These are phyloP conservation scores for Myioborus melanocephalus DNA, from an alignment of 2,797 vertebrate species.

Conservation along the genomic window DNA sequence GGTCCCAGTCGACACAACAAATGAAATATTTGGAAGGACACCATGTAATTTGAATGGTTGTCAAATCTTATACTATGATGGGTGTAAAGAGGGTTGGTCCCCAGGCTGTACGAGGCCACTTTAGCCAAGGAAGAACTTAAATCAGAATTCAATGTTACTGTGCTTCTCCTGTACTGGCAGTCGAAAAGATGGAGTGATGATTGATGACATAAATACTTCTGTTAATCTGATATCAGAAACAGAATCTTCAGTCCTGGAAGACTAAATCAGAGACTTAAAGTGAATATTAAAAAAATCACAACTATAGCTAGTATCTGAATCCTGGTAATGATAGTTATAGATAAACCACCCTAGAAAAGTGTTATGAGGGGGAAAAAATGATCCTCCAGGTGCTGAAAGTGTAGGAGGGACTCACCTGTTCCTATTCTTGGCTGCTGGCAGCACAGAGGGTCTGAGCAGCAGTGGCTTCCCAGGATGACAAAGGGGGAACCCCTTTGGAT, in stretches of 20 bases:
- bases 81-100: background rate
- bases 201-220: background rate
- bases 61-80: background rate
- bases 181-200: background rate
- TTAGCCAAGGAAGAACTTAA: background rate
- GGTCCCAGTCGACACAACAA: background rate
- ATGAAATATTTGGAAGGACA: background rate
- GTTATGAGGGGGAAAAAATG: too few species aligned
- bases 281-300: background rate
- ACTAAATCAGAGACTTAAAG: background rate
- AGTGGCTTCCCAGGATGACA: fast-evolving
- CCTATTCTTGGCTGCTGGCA: background rate
- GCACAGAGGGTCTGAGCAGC: fast-evolving
- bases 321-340: background rate
- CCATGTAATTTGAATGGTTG: background rate
- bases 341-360: background rate
- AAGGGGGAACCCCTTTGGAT: background rate
- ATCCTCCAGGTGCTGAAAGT: background rate
- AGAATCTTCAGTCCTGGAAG: background rate
- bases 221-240: background rate
- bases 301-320: background rate
- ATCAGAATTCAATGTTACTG: background rate
- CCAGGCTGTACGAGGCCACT: background rate
- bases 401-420: background rate
- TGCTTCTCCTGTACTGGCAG: background rate